phyloP scores from a whole-genome alignment of 1,140 invertebrate genomes.

The Paraescarpia echinospica region DNA sequence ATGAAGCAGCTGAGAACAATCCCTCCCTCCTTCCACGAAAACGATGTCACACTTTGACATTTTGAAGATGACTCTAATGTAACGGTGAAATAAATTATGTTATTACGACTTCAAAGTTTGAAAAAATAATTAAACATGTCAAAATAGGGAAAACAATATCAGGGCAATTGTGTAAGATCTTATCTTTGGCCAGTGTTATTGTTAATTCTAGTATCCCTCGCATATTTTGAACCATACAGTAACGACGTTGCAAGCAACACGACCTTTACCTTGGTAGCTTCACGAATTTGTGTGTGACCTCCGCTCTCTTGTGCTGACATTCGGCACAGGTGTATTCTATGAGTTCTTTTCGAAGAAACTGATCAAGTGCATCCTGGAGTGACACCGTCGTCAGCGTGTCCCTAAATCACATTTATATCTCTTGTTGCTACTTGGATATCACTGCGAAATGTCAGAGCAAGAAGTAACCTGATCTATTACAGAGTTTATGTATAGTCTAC shows the following conservation, averaged over 20 bases:
- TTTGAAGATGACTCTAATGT: no score
- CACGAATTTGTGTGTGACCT: constrained; percentile 44
- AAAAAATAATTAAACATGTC: no score
- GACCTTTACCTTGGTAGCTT: constrained; percentile 43
- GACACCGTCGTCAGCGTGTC: constrained; percentile 27
- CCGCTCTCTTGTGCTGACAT: constrained; percentile 43
- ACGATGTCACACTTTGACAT: no score
- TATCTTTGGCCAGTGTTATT: no score
- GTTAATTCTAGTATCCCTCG: not conserved
- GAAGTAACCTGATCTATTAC: no score
- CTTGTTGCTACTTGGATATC: not conserved
- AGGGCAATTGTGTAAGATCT: no score
- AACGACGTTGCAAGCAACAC: not conserved
- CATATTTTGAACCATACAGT: not conserved
- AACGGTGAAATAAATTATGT: no score
- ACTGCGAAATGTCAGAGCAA: no score
- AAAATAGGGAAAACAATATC: no score
- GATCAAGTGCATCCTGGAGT: constrained; percentile 50
- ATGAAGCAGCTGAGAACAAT: no score
- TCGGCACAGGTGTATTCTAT: constrained; percentile 52
- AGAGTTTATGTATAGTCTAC: not conserved
- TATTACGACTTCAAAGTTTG: no score
- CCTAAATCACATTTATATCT: constrained; percentile 10
- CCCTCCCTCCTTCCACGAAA: no score
- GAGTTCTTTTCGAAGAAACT: constrained; percentile 45